Evolutionary conservation across 2,888 invertebrate genomes (phyloP).

Genomic region (Ethmia dodecea): DNA sequence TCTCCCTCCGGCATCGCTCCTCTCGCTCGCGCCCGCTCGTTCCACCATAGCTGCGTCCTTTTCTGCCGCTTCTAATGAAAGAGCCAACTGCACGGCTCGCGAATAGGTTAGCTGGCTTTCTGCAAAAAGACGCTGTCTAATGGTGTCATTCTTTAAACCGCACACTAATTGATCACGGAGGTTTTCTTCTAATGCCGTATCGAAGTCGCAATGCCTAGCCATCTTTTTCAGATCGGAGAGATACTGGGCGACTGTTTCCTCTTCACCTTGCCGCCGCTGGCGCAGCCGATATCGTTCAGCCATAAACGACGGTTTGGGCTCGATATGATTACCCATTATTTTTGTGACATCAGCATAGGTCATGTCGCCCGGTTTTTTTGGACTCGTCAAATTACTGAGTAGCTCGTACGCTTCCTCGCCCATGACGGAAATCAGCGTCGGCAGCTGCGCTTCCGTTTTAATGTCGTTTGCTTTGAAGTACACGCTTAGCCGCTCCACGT

Average conservation of each 20-base stretch:
- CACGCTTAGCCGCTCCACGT: too few species aligned
- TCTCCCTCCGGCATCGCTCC: slow-evolving; percentile 4
- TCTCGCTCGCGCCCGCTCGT: slow-evolving; percentile 5
- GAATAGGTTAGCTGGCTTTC: background rate
- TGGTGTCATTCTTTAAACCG: background rate
- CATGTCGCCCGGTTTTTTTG: slow-evolving; percentile 2
- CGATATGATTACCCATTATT: background rate
- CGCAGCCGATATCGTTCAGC: slow-evolving; percentile 9
- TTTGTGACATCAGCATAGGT: background rate
- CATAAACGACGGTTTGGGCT: slow-evolving; percentile 8
- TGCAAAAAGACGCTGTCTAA: background rate
- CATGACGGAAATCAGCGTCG: slow-evolving; percentile 8
- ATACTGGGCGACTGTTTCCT: slow-evolving; percentile 4
- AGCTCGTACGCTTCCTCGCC: slow-evolving; percentile 10
- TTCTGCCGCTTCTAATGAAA: background rate
- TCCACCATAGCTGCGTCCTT: background rate
- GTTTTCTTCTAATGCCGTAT: too few species aligned
- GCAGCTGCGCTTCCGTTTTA: too few species aligned
- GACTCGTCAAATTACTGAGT: slow-evolving; percentile 6
- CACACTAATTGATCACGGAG: too few species aligned
- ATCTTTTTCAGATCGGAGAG: slow-evolving; percentile 3
- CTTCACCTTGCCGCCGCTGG: too few species aligned
- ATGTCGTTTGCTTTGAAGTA: too few species aligned
- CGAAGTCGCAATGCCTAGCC: slow-evolving; percentile 1
- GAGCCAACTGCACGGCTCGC: background rate